Evolutionary conservation across 1,140 invertebrate genomes (phyloP), one percentile per base, ranked within the genome.

Genomic region (Ephestia elutella): DNA sequence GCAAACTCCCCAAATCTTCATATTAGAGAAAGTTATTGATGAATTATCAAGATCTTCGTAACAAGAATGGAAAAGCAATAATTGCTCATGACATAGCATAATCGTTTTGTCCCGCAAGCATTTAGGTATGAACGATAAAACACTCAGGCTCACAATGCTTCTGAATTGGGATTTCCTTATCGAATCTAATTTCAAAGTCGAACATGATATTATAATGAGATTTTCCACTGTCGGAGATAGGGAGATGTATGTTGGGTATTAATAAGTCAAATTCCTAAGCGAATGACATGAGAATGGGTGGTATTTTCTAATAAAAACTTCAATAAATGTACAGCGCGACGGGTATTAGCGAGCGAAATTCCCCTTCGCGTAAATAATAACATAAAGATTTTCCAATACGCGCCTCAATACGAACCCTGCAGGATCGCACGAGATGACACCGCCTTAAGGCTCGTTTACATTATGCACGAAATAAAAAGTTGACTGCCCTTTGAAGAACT

Each of bases 231-330:
- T 51, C 44, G 49, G 53, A 49, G 59, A 61, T 48, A 56, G 55
- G 49, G 57, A 38, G 51, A 56, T 50, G 54, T 9, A 58, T 64
- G 7, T 59, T 57, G 21, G 30, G 38, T 63, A 64, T 49, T 68
- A 68, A 71, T 70, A 68, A 71, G 66, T 71, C 56, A 63, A 65
- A 74, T 74, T 71, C 71, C 57, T 65, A 51, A 44, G 57, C 60
- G 63, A 66, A 58, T 63, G 63, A 68, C 62, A 66, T 55, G 58
- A 69, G 59, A 65, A 65, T 62, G 69, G 60, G 48, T 62, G 76
- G 80, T 76, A 82, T 82, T 78, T 82, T 80, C 66, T 75, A 80
- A 80, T 82, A 82, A 79, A 70, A 80, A 80, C 69, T 80, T 77
- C 71, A 71, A 77, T 77, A 75, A 77, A 73, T 73, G 71, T 73